Evolutionary conservation across 2,888 invertebrate species (phyloP).

Genomic region (Aelia acuminata): DNA sequence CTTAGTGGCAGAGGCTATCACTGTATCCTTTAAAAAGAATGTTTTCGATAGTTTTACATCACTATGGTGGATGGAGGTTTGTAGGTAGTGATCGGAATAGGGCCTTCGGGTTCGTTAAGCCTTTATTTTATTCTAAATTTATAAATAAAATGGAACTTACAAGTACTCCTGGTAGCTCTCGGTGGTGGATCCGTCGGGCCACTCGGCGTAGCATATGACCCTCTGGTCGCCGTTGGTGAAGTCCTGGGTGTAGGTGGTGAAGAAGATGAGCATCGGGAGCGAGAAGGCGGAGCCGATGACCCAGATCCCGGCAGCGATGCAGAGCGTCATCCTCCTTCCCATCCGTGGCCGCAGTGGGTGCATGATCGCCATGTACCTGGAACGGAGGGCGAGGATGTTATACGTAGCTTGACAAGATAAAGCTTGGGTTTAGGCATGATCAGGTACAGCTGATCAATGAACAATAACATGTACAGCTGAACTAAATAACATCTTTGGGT

Average conservation of each 20-base stretch:
- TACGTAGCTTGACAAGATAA: too few relatives aligned
- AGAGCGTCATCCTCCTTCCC: conserved; percentile 86
- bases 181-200: conserved; percentile 87
- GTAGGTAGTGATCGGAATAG: too few relatives aligned
- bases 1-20: too few relatives aligned
- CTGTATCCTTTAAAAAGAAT: too few relatives aligned
- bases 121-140: too few relatives aligned
- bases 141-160: conserved; percentile 78
- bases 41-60: too few relatives aligned
- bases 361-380: conserved; percentile 95
- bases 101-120: too few relatives aligned
- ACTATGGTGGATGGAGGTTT: too few relatives aligned
- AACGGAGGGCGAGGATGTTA: background rate
- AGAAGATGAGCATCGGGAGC: conserved; percentile 88
- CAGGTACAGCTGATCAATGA: too few relatives aligned
- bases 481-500: too few relatives aligned
- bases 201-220: conserved; percentile 85
- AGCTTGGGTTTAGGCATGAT: too few relatives aligned
- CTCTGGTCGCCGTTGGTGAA: conserved; percentile 74
- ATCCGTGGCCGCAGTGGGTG: conserved; percentile 91
- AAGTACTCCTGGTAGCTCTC: conserved; percentile 80
- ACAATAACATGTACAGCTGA: too few relatives aligned
- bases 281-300: conserved; percentile 83
- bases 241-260: conserved; percentile 78
- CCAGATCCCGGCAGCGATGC: conserved; percentile 90